Evolutionary conservation across 2,888 invertebrate genomes (phyloP), one percentile per base, ranked within the genome.

Genomic region (Amphipyra berbera): DNA sequence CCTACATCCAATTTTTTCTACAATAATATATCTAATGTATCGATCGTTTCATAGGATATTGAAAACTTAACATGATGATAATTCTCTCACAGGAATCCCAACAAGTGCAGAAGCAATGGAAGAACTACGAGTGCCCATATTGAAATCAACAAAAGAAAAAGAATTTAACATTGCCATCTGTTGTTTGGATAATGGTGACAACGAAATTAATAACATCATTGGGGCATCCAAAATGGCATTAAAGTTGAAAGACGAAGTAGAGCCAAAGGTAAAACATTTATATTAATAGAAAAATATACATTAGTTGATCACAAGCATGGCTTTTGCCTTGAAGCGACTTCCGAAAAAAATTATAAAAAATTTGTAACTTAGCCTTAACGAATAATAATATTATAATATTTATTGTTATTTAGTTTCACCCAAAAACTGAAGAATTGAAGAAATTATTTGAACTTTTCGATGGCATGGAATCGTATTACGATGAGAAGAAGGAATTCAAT

Each of bases 181-280:
- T 68, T 87, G 84, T 45, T 42, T 79, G 0, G 89, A 89, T 37
- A 81, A 82, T 8, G 78, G 67, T 2, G 64, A 73, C 12, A 79
- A 73, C 2, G 40, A 47, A 44, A 68, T 76, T 7, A 78, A 73
- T 3, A 62, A 82, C 8, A 69, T 89, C 2, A 53, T 87, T 21
- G 89, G 85, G 2, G 83, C 80, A 58, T 82, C 12, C 56, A 4
- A 45, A 2, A 68, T 85, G 61, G 15, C 58, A 4, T 15, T 87
- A 7, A 49, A 45, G 9, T 70, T 57, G 0, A 73, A 71, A 54
- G 56, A 76, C 6, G 69, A 79, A 13, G 4, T 35, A 15, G 7
- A 13, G 14, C 47, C 30, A 15, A 12, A 68, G 21, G 73, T 68
- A 52, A 55, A 1, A 15, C 12, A 37, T 35, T 35, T 35, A 35